Evolutionary conservation across 2,797 vertebrate genomes (phyloP).

Genomic region (Muraenolepis orangiensis): DNA sequence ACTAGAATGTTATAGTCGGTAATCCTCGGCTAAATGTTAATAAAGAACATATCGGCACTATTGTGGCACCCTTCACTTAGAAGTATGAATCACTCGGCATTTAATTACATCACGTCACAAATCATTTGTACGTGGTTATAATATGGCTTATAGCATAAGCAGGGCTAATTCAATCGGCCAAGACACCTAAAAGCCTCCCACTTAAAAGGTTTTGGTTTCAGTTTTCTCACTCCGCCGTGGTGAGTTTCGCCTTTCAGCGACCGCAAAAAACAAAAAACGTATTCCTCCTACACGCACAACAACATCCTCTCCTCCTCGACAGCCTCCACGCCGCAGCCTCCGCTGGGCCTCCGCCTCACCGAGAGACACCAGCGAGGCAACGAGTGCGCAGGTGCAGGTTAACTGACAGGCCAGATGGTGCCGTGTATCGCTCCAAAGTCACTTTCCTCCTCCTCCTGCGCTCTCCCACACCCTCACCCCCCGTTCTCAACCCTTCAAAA

Average conservation of each 20-base stretch:
- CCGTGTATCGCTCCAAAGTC: conserved; percentile 56
- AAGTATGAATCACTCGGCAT: too few relatives aligned
- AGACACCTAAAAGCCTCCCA: too few relatives aligned
- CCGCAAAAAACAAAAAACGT: background rate
- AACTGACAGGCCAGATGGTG: conserved; percentile 67
- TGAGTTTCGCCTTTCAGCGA: conserved; percentile 29
- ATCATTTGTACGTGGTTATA: too few relatives aligned
- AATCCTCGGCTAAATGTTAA: too few relatives aligned
- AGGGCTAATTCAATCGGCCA: too few relatives aligned
- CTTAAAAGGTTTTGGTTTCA: background rate
- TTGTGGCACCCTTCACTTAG: too few relatives aligned
- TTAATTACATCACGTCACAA: too few relatives aligned
- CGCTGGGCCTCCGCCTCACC: too few relatives aligned
- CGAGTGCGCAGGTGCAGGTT: conserved; percentile 60
- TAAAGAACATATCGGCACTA: too few relatives aligned
- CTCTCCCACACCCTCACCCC: conserved; percentile 37
- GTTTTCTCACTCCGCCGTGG: conserved; percentile 20
- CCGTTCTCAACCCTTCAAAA: conserved; percentile 18
- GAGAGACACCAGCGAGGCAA: conserved; percentile 30
- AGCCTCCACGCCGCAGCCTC: background rate
- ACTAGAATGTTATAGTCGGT: too few relatives aligned
- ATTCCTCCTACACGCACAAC: too few relatives aligned
- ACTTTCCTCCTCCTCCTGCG: conserved; percentile 46
- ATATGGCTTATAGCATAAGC: too few relatives aligned
- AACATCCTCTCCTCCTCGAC: background rate